A percentile compares a stretch with the other conserved stretches of the same genome.
Conservation (phyloP, 2,888 invertebrate species). For the Cabera pusaria region DNA sequence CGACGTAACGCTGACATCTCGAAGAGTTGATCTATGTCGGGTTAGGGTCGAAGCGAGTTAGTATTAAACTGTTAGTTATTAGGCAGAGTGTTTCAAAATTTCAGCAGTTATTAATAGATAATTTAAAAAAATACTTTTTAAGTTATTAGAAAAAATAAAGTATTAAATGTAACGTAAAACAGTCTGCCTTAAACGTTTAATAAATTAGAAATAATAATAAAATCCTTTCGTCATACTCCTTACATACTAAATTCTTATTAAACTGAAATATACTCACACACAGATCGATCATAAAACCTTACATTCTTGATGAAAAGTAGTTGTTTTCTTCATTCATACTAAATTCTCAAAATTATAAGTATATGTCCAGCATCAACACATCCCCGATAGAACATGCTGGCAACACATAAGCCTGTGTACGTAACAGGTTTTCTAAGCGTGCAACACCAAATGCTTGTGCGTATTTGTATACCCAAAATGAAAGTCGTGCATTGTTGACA, state of each 20-base stretch:
- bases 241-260: too few relatives aligned
- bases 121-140: too few relatives aligned
- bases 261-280: too few relatives aligned
- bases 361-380: constrained; percentile 61
- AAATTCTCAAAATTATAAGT: too few relatives aligned
- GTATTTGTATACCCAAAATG: constrained; percentile 42
- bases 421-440: constrained; percentile 63
- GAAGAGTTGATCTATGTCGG: constrained; percentile 91
- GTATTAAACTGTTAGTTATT: constrained; percentile 68
- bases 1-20: constrained; percentile 92
- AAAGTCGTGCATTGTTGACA: constrained; percentile 55
- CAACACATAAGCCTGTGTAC: constrained; percentile 47
- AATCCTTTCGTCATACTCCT: constrained; percentile 5
- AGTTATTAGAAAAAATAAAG: too few relatives aligned
- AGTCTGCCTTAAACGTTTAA: constrained; percentile 16
- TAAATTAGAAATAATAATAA: constrained; percentile 16
- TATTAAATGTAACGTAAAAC: constrained; percentile 3
- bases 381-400: constrained; percentile 64
- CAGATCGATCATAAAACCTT: too few relatives aligned
- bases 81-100: constrained; percentile 43
- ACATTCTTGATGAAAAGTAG: constrained; percentile 1
- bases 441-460: constrained; percentile 65
- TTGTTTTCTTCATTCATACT: too few relatives aligned
- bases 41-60: constrained; percentile 79
- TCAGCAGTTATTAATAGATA: constrained; percentile 1